These are phyloP conservation scores for Propithecus coquereli DNA, from an alignment of 2,113 vertebrate species.

Conservation along the genomic window DNA sequence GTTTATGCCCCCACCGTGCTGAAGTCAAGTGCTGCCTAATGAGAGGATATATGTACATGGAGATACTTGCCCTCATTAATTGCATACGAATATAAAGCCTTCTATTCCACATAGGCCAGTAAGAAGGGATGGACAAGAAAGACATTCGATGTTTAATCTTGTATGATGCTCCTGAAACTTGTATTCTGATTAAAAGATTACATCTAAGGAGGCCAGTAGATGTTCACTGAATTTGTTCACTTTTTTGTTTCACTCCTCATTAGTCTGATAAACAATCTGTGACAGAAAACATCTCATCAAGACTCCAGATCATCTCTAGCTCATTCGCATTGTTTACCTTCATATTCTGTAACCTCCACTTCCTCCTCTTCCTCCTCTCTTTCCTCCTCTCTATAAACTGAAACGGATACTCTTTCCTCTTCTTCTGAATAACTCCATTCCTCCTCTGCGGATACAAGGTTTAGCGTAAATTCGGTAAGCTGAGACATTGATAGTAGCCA, in stretches of 20 bases:
- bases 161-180: neutral
- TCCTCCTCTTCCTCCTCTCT: constrained; percentile 76
- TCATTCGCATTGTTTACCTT: constrained; percentile 78
- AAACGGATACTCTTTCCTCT: constrained; percentile 76
- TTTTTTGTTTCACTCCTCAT: neutral
- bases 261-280: neutral
- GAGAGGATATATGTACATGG: neutral
- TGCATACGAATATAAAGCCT: neutral
- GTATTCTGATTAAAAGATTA: neutral
- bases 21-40: neutral
- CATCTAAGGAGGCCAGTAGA: neutral
- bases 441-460: constrained; percentile 74
- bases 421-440: constrained; percentile 82
- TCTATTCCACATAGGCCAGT: neutral
- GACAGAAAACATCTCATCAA: neutral
- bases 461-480: constrained; percentile 11
- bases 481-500: neutral
- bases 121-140: neutral
- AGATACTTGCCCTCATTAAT: neutral
- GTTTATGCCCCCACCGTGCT: neutral
- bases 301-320: neutral
- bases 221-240: neutral
- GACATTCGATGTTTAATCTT: neutral
- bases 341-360: constrained; percentile 82
- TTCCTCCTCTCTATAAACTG: constrained; percentile 80